Evolutionary conservation across 2,113 vertebrate genomes (phyloP).

Genomic region (Gobiocypris rarus): DNA sequence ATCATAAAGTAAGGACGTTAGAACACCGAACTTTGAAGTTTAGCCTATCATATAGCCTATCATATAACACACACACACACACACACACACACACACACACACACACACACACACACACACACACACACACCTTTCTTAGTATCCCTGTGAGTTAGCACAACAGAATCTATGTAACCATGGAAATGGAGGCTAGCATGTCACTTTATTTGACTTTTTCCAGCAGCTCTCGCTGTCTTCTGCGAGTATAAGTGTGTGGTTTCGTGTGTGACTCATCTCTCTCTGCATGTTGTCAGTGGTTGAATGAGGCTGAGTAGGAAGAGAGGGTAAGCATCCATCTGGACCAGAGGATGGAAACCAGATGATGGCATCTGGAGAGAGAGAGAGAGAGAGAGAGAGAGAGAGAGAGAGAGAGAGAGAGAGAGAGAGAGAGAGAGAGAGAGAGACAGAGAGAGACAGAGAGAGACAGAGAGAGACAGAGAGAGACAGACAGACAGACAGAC

Average conservation of each 20-base stretch:
- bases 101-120: too few species aligned
- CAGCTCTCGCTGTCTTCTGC: slow-evolving; percentile 46
- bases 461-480: too few species aligned
- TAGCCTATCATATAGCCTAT: not conserved
- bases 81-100: too few species aligned
- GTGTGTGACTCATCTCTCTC: slow-evolving; percentile 38
- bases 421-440: too few species aligned
- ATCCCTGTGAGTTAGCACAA: not conserved
- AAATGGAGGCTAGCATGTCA: not conserved
- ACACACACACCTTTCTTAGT: not conserved
- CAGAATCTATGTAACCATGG: not conserved
- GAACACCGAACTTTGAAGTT: not conserved
- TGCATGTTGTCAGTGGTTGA: slow-evolving; percentile 10
- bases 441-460: too few species aligned
- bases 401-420: too few species aligned
- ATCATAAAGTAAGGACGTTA: not conserved
- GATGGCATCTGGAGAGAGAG: slow-evolving; percentile 37
- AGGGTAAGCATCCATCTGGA: slow-evolving; percentile 46
- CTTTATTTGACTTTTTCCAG: slow-evolving; percentile 49
- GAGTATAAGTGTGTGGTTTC: slow-evolving; percentile 48
- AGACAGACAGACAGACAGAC: too few species aligned
- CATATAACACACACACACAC: too few species aligned
- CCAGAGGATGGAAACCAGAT: slow-evolving; percentile 45
- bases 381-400: too few species aligned
- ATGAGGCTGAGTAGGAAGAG: slow-evolving; percentile 8